Evolutionary conservation across 2,113 vertebrate genomes (phyloP).

Genomic region (Suricata suricatta): DNA sequence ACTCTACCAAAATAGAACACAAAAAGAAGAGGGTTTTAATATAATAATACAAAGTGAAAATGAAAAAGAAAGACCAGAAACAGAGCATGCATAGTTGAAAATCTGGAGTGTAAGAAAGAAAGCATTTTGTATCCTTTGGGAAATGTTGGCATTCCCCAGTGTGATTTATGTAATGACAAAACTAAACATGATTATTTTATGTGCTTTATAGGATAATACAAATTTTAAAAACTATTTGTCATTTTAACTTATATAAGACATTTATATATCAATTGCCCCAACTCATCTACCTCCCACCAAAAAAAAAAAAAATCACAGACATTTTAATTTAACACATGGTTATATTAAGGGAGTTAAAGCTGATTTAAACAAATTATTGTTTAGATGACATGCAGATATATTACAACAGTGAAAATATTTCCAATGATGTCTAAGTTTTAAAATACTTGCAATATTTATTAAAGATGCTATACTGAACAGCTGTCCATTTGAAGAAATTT

Average conservation of each 20-base stretch:
- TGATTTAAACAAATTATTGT: background rate
- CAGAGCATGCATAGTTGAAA: background rate
- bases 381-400: background rate
- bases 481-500: background rate
- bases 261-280: background rate
- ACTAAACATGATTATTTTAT: constrained; percentile 19
- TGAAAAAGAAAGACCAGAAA: background rate
- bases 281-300: rapidly evolving
- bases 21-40: background rate
- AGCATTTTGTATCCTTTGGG: background rate
- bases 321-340: background rate
- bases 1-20: background rate
- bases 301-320: background rate
- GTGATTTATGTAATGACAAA: constrained; percentile 20
- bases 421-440: background rate
- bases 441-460: background rate
- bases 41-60: background rate
- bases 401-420: background rate
- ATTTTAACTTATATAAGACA: background rate
- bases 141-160: background rate
- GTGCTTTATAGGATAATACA: background rate
- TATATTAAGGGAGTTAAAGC: background rate
- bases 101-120: background rate
- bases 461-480: background rate
- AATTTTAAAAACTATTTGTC: background rate